A percentile compares a stretch with the other conserved stretches of the same genome.
Conservation (phyloP, 2,888 invertebrate genomes). For the Cephus sareptanus region DNA sequence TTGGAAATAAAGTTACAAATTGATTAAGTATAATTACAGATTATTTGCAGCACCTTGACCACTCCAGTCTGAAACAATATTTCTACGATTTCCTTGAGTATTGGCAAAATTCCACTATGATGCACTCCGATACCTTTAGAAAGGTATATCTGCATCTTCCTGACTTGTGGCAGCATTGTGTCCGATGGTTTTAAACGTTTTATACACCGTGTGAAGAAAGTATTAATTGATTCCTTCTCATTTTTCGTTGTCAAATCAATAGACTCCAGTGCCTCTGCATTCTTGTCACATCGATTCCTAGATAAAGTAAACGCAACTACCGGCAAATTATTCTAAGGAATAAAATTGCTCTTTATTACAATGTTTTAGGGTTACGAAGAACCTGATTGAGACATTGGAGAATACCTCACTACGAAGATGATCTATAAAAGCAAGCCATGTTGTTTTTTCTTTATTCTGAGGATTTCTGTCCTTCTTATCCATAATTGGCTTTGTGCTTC, state of each 20-base stretch:
- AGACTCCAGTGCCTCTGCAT: constrained; percentile 67
- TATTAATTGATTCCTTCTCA: constrained; percentile 86
- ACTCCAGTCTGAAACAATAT: constrained; percentile 94
- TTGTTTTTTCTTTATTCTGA: constrained; percentile 81
- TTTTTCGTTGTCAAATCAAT: constrained; percentile 84
- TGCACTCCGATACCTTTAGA: constrained; percentile 95
- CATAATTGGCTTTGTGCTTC: constrained; percentile 37
- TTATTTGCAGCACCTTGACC: constrained; percentile 74
- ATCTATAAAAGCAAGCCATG: constrained; percentile 85
- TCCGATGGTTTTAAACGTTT: constrained; percentile 85
- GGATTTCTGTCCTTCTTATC: constrained; percentile 25
- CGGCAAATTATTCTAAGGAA: constrained; percentile 78
- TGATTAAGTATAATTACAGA: not conserved
- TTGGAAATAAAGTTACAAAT: not conserved
- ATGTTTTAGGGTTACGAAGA: not conserved
- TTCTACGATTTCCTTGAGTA: constrained; percentile 99
- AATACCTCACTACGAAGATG: constrained; percentile 78
- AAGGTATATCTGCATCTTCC: constrained; percentile 76
- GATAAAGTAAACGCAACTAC: constrained; percentile 96
- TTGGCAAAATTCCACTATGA: constrained; percentile 97
- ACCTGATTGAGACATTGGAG: not conserved
- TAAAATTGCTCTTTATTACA: not conserved
- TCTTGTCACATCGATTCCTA: constrained; percentile 81
- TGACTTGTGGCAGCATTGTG: constrained; percentile 86
- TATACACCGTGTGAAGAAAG: constrained; percentile 88